phyloP scores from a whole-genome alignment of 2,113 vertebrate genomes.

The Rousettus leschenaultii region DNA sequence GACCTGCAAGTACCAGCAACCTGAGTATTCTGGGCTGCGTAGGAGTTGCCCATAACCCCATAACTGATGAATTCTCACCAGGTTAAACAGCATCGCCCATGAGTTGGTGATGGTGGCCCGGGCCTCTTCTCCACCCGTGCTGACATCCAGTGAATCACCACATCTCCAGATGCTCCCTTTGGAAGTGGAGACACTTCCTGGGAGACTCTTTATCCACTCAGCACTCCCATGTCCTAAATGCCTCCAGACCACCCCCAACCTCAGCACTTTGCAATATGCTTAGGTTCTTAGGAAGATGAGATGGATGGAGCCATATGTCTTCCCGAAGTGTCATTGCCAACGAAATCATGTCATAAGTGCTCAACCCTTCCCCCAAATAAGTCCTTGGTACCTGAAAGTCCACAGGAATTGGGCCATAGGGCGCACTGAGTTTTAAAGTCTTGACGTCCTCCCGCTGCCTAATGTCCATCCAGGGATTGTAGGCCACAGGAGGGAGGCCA shows the following conservation, averaged over 20 bases:
- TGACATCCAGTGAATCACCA: background rate
- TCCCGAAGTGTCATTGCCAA: background rate
- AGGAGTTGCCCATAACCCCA: background rate
- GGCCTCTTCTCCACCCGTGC: background rate
- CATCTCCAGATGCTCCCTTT: background rate
- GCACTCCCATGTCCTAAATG: background rate
- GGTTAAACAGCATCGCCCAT: background rate
- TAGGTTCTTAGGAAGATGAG: background rate
- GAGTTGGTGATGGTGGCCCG: background rate
- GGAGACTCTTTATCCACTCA: background rate
- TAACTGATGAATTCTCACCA: background rate
- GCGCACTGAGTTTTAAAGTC: conserved; percentile 92
- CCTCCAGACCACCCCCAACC: background rate
- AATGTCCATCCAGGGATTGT: conserved; percentile 95
- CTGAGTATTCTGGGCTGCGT: too few relatives aligned
- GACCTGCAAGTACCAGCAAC: too few relatives aligned
- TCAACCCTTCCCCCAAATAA: background rate
- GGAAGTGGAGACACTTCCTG: background rate
- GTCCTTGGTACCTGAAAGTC: conserved; percentile 92
- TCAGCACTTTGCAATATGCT: background rate
- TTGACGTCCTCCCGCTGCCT: conserved; percentile 91
- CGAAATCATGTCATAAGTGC: background rate
- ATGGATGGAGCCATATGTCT: background rate
- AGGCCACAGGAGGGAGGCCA: conserved; percentile 91
- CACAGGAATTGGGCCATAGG: conserved; percentile 91